These are phyloP conservation scores for Sipha flava DNA, from an alignment of 1,140 invertebrate genomes.

Conservation along the genomic window DNA sequence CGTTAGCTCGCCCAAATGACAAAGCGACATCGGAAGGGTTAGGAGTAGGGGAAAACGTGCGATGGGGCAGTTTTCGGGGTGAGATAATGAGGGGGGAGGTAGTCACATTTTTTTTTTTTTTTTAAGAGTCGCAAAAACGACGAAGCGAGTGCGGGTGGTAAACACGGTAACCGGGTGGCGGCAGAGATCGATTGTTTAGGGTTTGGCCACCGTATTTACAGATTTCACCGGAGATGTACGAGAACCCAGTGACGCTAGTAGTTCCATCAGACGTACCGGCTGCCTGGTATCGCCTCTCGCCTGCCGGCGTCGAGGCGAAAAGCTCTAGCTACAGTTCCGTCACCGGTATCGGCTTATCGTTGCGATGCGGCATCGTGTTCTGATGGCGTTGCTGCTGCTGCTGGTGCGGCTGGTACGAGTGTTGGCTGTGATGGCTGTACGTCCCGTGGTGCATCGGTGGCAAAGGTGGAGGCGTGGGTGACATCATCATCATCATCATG, in stretches of 20 bases:
- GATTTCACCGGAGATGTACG: slow-evolving; percentile 58
- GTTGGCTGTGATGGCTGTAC: neutral
- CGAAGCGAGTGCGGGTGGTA: slow-evolving; percentile 10
- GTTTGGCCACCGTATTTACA: slow-evolving; percentile 11
- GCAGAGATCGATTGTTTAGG: neutral
- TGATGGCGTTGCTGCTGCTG: slow-evolving; percentile 41
- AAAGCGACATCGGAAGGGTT: too few relatives aligned
- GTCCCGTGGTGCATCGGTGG: neutral
- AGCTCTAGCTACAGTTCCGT: slow-evolving; percentile 90
- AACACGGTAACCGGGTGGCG: neutral
- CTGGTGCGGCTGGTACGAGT: neutral
- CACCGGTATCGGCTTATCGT: slow-evolving; percentile 65
- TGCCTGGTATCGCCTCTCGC: slow-evolving; percentile 62
- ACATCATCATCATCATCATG: neutral
- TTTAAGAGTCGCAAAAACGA: slow-evolving; percentile 19
- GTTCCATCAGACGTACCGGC: slow-evolving; percentile 55
- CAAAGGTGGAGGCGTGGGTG: neutral
- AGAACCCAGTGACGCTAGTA: slow-evolving; percentile 62
- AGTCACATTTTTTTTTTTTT: too few relatives aligned
- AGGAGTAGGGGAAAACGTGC: too few relatives aligned
- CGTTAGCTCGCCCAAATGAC: too few relatives aligned
- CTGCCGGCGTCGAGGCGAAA: slow-evolving; percentile 54
- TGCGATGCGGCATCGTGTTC: slow-evolving; percentile 51
- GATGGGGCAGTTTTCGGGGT: too few relatives aligned
- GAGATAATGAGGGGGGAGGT: too few relatives aligned